Conservation (phyloP, 2,113 vertebrate genomes). For the Burhinus oedicnemus region DNA sequence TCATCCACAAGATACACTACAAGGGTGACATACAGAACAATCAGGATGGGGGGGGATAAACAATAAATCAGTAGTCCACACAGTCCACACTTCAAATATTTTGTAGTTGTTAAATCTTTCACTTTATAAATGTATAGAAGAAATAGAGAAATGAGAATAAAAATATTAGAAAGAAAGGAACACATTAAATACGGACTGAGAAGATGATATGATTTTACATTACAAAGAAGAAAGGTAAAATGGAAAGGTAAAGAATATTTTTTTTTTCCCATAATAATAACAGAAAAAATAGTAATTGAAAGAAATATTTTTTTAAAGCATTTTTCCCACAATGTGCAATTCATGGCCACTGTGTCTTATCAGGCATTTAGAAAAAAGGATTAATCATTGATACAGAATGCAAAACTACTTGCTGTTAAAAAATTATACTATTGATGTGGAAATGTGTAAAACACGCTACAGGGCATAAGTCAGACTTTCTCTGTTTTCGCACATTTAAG, state of each 20-base stretch:
- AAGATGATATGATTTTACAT: background rate
- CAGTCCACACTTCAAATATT: background rate
- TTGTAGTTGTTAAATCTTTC: background rate
- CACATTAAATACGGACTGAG: background rate
- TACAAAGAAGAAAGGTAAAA: background rate
- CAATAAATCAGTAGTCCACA: background rate
- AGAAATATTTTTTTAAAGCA: background rate
- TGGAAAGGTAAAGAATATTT: background rate
- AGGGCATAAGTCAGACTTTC: background rate
- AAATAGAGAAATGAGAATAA: background rate
- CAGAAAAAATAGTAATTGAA: background rate
- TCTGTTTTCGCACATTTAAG: background rate
- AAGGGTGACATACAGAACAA: background rate
- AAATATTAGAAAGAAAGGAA: background rate
- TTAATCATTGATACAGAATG: background rate
- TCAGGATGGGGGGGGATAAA: background rate
- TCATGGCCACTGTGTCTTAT: background rate
- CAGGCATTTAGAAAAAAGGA: background rate
- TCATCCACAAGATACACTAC: background rate
- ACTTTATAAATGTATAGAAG: background rate
- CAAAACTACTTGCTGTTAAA: background rate
- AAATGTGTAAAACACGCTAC: background rate
- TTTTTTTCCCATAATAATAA: background rate
- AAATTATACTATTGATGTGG: background rate
- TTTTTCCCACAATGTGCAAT: background rate